Percentiles rank a stretch among this genome's conserved stretches.
These are phyloP conservation scores for Sialis fuliginosa DNA, from an alignment of 2,888 invertebrate genomes.

Conservation along the genomic window DNA sequence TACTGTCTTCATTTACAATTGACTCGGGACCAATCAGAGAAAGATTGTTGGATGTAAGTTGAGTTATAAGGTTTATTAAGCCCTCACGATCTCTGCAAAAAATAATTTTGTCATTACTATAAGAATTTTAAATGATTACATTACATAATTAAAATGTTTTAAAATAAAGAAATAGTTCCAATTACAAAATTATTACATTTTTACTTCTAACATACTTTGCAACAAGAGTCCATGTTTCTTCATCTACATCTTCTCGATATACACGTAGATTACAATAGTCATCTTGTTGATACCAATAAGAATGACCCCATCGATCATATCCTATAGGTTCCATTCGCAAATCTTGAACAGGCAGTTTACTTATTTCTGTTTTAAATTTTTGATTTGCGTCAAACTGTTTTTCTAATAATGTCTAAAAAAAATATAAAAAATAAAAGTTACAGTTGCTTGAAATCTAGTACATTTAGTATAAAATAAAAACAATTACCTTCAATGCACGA, in stretches of 20 bases:
- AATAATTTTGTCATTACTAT: conserved; percentile 4
- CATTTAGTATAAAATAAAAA: background rate
- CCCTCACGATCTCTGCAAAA: conserved; percentile 40
- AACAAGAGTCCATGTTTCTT: conserved; percentile 87
- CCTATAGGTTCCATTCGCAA: conserved; percentile 81
- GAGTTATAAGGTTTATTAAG: conserved; percentile 57
- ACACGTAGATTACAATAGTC: conserved; percentile 76
- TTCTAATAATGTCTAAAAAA: conserved; percentile 28
- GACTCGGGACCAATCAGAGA: conserved; percentile 37
- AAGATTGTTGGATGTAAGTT: conserved; percentile 53
- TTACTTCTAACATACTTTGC: conserved; percentile 46
- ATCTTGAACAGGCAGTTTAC: conserved; percentile 58
- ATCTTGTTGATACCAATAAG: conserved; percentile 90
- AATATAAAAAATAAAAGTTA: background rate
- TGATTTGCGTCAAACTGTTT: conserved; percentile 87
- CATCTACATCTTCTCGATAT: conserved; percentile 90
- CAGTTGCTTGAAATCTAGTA: background rate
- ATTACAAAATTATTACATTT: background rate
- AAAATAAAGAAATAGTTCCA: background rate
- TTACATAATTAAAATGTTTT: background rate
- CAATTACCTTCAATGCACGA: conserved; percentile 65
- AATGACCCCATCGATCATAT: conserved; percentile 73
- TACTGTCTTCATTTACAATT: conserved; percentile 44
- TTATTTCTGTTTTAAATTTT: conserved; percentile 80
- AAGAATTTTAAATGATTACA: conserved; percentile 3